Percentiles rank a stretch among this genome's conserved stretches.
phyloP scores from a whole-genome alignment of 2,888 invertebrate species.

The Synergus gifuensis region DNA sequence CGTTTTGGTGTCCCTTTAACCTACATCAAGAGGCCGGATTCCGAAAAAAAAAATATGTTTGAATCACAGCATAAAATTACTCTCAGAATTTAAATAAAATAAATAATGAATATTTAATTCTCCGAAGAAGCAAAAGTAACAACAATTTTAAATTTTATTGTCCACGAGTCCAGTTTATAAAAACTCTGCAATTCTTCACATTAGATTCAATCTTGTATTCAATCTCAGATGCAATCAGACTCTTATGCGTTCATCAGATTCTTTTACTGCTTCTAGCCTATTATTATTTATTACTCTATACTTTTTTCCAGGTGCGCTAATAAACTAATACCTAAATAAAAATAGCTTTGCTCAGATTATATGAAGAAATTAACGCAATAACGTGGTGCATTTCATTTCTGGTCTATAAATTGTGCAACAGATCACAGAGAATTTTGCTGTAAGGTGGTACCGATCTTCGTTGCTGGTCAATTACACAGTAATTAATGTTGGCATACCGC shows the following conservation, averaged over 20 bases:
- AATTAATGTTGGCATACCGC: conserved; percentile 68
- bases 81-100: conserved; percentile 43
- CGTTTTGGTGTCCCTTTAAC: not conserved
- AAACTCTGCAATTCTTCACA: no score
- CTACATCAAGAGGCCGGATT: not conserved
- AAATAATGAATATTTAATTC: conserved; percentile 30
- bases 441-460: conserved; percentile 17
- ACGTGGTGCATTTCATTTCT: not conserved
- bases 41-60: not conserved
- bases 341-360: not conserved
- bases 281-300: no score
- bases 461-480: conserved; percentile 64
- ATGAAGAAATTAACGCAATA: not conserved
- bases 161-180: no score
- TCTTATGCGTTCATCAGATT: not conserved
- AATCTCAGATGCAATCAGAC: no score
- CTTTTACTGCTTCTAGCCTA: not conserved
- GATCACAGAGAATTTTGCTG: conserved; percentile 4
- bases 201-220: no score
- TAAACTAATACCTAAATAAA: no score
- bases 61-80: conserved; percentile 20
- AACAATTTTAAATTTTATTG: no score
- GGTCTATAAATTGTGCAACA: conserved; percentile 24
- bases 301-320: no score
- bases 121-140: not conserved